Evolutionary conservation across 2,113 vertebrate genomes (phyloP).

Genomic region (Syngnathus floridae): DNA sequence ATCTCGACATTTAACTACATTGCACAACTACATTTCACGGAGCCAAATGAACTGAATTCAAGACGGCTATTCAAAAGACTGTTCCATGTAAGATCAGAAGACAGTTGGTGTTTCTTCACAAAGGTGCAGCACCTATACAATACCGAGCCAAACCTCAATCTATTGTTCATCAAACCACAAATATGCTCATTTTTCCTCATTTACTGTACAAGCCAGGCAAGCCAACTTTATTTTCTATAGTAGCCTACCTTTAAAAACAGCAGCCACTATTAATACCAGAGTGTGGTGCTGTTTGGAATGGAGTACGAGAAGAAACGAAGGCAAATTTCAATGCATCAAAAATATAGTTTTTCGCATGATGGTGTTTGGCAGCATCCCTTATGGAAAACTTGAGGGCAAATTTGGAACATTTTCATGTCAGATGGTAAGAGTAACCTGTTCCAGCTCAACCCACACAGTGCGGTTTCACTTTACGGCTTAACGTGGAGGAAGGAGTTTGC

Average conservation of each 20-base stretch:
- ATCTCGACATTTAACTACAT: no score
- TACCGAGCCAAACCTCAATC: no score
- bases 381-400: constrained; percentile 36
- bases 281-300: neutral
- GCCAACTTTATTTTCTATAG: no score
- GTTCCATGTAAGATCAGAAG: no score
- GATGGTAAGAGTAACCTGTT: constrained; percentile 22
- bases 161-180: no score
- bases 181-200: no score
- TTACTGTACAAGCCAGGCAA: no score
- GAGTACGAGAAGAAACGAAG: neutral
- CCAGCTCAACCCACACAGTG: constrained; percentile 24
- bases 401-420: constrained; percentile 33
- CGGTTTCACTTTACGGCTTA: constrained; percentile 43
- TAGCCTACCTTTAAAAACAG: neutral
- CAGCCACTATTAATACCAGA: neutral
- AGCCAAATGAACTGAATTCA: no score
- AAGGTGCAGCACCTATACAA: no score
- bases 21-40: no score
- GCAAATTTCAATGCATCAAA: neutral
- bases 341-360: neutral
- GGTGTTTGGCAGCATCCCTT: constrained; percentile 4
- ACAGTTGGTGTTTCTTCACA: no score
- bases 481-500: constrained; percentile 22
- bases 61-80: no score